A percentile compares a stretch with the other conserved stretches of the same genome.
Evolutionary conservation across 2,888 invertebrate genomes (phyloP).

Genomic region (Parapristionchus giblindavisi): DNA sequence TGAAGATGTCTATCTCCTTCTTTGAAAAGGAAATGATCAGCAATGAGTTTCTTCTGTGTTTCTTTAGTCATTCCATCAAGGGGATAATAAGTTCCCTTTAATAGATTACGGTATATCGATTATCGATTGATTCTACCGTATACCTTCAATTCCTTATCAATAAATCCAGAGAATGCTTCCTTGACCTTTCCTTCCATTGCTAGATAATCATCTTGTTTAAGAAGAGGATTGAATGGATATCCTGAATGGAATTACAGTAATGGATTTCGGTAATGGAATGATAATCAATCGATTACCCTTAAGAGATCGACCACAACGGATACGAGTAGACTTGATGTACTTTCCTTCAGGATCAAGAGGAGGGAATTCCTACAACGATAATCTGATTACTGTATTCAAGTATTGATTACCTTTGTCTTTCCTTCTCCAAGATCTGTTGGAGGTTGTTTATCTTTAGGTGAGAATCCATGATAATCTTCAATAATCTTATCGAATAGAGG

Average conservation of each 20-base stretch:
- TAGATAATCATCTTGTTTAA: constrained; percentile 58
- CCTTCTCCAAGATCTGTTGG: constrained; percentile 88
- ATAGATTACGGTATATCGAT: neutral
- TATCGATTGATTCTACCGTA: constrained; percentile 25
- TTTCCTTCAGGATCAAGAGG: constrained; percentile 88
- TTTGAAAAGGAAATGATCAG: constrained; percentile 97
- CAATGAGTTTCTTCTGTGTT: constrained; percentile 81
- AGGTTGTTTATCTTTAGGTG: constrained; percentile 87
- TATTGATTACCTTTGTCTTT: constrained; percentile 74
- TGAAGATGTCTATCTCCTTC: constrained; percentile 80
- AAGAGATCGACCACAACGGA: constrained; percentile 86
- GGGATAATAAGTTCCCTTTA: constrained; percentile 91
- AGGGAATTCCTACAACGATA: constrained; percentile 76
- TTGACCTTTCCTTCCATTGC: constrained; percentile 63
- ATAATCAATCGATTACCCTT: constrained; percentile 24
- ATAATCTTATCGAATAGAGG: constrained; percentile 93
- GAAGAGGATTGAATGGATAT: constrained; percentile 65
- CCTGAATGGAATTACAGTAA: constrained; percentile 44
- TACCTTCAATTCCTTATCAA: constrained; percentile 78
- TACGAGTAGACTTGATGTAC: constrained; percentile 91
- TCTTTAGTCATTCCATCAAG: constrained; percentile 78
- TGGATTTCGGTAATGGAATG: neutral
- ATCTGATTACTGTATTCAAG: neutral
- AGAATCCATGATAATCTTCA: constrained; percentile 89
- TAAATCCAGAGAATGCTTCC: constrained; percentile 64